Evolutionary conservation across 2,113 vertebrate genomes (phyloP).

Genomic region (Alouatta palliata): DNA sequence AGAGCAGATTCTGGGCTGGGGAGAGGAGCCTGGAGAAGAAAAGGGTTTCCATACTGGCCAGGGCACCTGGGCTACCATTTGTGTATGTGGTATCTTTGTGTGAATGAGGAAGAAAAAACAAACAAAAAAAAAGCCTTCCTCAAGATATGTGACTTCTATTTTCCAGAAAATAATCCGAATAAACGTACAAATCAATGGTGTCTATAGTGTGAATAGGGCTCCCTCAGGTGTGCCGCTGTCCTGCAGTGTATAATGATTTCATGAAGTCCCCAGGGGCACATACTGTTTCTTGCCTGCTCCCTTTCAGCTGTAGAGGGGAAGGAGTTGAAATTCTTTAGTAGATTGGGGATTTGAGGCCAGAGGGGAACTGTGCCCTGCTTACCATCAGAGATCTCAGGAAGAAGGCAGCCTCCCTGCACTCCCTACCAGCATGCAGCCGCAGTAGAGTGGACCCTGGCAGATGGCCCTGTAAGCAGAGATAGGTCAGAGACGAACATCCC

Average conservation of each 20-base stretch:
- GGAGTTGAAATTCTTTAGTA: background rate
- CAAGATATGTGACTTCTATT: background rate
- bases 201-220: background rate
- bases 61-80: background rate
- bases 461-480: background rate
- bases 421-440: no score
- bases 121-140: background rate
- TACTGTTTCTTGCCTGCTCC: background rate
- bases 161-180: background rate
- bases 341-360: background rate
- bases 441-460: background rate
- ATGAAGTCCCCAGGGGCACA: background rate
- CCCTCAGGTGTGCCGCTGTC: background rate
- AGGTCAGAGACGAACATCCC: background rate
- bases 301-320: background rate
- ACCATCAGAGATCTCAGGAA: background rate
- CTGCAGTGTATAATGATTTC: background rate
- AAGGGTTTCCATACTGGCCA: background rate
- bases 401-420: background rate
- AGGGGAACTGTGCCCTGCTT: background rate
- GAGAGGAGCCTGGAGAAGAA: background rate
- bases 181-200: background rate
- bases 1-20: background rate
- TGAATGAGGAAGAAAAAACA: background rate
- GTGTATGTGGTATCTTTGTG: background rate